Percentiles rank a stretch among this genome's conserved stretches.
Evolutionary conservation across 1,140 invertebrate species (phyloP).

Genomic region (Cotesia vestalis): DNA sequence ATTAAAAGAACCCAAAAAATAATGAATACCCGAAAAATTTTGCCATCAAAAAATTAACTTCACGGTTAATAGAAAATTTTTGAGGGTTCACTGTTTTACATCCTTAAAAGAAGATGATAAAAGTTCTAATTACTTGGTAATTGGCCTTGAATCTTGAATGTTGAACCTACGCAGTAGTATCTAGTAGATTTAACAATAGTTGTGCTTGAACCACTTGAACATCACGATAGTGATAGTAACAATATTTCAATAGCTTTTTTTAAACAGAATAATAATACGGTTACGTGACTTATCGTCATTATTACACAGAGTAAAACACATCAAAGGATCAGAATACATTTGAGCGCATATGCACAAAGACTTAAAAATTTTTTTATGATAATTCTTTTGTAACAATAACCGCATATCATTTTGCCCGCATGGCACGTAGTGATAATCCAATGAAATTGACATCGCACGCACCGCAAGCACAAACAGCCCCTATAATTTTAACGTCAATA

Average conservation of each 20-base stretch:
- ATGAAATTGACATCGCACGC: neutral
- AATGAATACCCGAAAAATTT: too few relatives aligned
- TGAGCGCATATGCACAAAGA: neutral
- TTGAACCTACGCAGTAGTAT: too few relatives aligned
- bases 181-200: too few relatives aligned
- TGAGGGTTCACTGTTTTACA: too few relatives aligned
- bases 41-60: too few relatives aligned
- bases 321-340: neutral
- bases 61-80: too few relatives aligned
- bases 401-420: slow-evolving; percentile 9
- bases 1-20: too few relatives aligned
- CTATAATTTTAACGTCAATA: slow-evolving; percentile 2
- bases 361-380: neutral
- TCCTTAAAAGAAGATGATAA: too few relatives aligned
- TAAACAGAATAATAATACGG: neutral
- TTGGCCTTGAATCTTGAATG: too few relatives aligned
- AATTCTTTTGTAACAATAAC: neutral
- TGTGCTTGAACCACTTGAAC: neutral
- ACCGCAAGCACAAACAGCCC: neutral
- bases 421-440: slow-evolving; percentile 1
- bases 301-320: neutral
- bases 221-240: neutral
- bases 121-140: too few relatives aligned
- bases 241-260: neutral
- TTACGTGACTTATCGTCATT: slow-evolving; percentile 8